Base-by-base conservation (phyloP, 2,888 invertebrate genomes). In the Perizoma affinitatum region DNA sequence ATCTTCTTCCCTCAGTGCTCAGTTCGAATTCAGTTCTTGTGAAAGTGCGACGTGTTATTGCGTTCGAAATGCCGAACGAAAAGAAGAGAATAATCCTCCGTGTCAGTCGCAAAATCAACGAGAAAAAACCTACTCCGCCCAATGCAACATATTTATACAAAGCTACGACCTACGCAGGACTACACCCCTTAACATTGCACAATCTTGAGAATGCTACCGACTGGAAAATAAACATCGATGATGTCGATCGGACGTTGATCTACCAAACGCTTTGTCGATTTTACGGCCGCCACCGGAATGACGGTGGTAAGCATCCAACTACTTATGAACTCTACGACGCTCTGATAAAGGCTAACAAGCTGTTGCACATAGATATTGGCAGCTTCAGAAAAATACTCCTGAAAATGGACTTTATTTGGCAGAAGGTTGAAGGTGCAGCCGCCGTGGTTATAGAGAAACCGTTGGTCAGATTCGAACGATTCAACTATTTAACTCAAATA, bases 371-470 rank as follows among this genome's bases (percentile, higher is more conserved):
- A 35, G 78, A 82, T 22, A 76, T 82, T 6, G 63, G 59, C 0
- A 56, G 36, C 0, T 83, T 84, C 11, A 69, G 78, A 42, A 80
- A 73, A 59, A 55, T 72, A 5, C 70, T 84, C 0, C 45, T 69
- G 0, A 76, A 76, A 60, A 68, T 78, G 62, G 80, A 72, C 0
- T 85, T 79, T 51, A 63, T 77, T 7, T 83, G 80, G 82, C 70
- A 75, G 47, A 69, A 66, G 7, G 42, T 75, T 4, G 10, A 40
- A 6, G 47, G 46, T 10, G 6, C 36, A 0, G 4, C 41, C 0
- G 9, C 42, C 0, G 75, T 76, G 0, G 67, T 85, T 3, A 67
- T 80, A 0, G 86, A 86, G 56, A 75, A 72, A 7, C 84, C 84
- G 0, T 10, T 50, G 5, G 64, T 81, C 4, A 69, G 67, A 0